Base-by-base conservation (phyloP, 2,888 invertebrate species). In the Dastarcus helophoroides region DNA sequence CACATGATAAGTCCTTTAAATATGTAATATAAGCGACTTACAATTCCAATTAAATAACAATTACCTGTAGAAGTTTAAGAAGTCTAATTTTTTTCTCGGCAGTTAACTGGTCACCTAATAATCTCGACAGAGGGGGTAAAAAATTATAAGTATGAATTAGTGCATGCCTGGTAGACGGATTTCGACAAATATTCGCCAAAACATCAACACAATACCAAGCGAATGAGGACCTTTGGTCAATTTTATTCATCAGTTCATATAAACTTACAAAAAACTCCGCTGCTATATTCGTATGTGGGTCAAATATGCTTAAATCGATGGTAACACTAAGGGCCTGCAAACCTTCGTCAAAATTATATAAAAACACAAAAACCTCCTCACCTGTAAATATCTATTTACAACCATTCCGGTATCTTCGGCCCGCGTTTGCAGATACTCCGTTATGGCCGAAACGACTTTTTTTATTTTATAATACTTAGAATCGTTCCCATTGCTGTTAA, bases 1-100 rank as follows among this genome's bases (percentile, higher is more conserved):
- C 83, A 44, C 81, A 82, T 0, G 83, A 79, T 35, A 85, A 64
- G 49, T 82, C 80, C 69, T 82, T 61, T 19, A 64, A 62, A 26
- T 17, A 14, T 22, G 14, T 2, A 31, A 31, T 10, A 11, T 26
- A 14, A 26, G 14, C 6, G 6, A 19, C 8, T 7, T 19, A 19
- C 8, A 19, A 19, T 19, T 7, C 19, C 6, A 19, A 19, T 7
- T 19, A 19, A 19, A 19, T 6, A 19, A 19, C 19, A 33, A 23
- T 46, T 50, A 72, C 74, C 67, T 74, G 77, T 63, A 79, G 71
- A 17, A 80, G 63, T 41, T 68, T 64, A 2, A 80, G 58, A 2
- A 78, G 58, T 46, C 68, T 65, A 16, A 73, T 64, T 60, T 72
- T 73, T 49, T 78, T 79, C 26, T 77, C 76, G 43, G 63, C 63